Conservation (phyloP, 53 echinoderm and acorn worm genomes). For the Stichopus horrens region DNA sequence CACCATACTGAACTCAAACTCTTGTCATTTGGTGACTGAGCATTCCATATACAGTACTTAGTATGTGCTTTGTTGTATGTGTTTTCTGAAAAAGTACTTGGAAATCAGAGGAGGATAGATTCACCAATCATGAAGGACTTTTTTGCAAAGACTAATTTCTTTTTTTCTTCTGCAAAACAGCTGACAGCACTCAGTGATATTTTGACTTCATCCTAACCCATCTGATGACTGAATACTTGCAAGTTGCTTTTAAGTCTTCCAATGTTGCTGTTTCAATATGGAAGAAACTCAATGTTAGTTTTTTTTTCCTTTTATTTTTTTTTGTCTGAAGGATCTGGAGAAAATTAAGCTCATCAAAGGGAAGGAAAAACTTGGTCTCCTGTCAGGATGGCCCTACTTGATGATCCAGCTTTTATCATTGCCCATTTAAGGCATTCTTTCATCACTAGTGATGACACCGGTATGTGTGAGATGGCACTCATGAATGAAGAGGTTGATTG, state of each 20-base stretch:
- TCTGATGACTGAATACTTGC: no score
- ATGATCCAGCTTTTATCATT: conserved; percentile 94
- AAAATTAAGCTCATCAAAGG: background rate
- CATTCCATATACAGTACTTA: no score
- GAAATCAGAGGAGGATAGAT: no score
- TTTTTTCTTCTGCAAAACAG: background rate
- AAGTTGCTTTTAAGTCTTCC: no score
- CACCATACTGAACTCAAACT: no score
- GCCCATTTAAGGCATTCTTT: conserved; percentile 93
- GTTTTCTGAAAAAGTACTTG: no score
- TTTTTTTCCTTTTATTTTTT: no score
- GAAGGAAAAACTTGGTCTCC: background rate
- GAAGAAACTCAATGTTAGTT: no score
- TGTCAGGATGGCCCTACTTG: conserved; percentile 79
- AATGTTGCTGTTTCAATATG: no score
- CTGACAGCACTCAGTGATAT: background rate
- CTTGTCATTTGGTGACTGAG: no score
- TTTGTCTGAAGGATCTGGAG: background rate
- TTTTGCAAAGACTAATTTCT: background rate
- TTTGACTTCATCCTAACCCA: no score
- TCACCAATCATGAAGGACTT: background rate
- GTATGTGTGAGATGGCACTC: conserved; percentile 99
- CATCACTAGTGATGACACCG: conserved; percentile 98
- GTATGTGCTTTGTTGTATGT: no score
- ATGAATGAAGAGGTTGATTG: conserved; percentile 97